These are phyloP conservation scores for Sialia sialis DNA, from an alignment of 2,113 vertebrate species.

Conservation along the genomic window DNA sequence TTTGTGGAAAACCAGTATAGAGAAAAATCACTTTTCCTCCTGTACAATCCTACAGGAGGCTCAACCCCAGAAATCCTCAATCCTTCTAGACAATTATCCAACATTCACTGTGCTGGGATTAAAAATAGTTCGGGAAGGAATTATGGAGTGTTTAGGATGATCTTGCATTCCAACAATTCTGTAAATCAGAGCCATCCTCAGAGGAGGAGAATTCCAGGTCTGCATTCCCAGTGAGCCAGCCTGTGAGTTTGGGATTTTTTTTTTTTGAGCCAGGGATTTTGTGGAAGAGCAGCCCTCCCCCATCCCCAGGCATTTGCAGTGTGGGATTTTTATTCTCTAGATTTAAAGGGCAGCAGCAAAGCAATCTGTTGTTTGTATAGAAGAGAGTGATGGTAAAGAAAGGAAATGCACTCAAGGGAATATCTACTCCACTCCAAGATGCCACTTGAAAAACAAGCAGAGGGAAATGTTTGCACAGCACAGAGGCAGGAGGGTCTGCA, in stretches of 20 bases:
- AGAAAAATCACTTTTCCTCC: background rate
- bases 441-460: constrained; percentile 52
- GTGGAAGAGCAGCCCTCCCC: background rate
- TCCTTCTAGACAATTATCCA: background rate
- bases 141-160: background rate
- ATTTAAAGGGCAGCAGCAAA: constrained; percentile 64
- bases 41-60: background rate
- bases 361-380: constrained; percentile 72
- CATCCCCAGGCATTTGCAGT: constrained; percentile 33
- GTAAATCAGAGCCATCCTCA: background rate
- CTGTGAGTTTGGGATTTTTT: too few species aligned
- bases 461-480: constrained; percentile 44
- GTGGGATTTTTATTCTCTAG: constrained; percentile 19
- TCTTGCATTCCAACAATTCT: background rate
- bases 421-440: constrained; percentile 34
- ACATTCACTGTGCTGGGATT: background rate
- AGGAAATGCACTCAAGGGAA: constrained; percentile 59
- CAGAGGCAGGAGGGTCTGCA: background rate
- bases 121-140: background rate
- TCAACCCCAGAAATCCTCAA: background rate
- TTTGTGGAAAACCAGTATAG: background rate
- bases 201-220: background rate
- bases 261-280: background rate
- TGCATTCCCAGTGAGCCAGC: background rate
- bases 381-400: constrained; percentile 42